Evolutionary conservation across 2,113 vertebrate species (phyloP).

Genomic region (Eubucco bourcierii): DNA sequence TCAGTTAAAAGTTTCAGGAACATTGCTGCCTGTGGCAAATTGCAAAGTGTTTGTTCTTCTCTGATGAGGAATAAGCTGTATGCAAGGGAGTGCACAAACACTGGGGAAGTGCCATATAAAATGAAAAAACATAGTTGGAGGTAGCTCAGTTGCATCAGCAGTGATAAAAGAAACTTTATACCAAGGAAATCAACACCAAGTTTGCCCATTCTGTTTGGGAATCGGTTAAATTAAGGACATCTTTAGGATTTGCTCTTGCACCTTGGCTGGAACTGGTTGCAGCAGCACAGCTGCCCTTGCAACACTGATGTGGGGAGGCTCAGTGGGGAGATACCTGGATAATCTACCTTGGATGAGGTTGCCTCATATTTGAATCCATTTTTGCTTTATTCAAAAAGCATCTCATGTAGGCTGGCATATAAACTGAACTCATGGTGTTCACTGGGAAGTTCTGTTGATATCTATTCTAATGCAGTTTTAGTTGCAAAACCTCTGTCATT

Average conservation of each 20-base stretch:
- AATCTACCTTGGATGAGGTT: background rate
- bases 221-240: background rate
- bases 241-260: background rate
- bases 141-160: background rate
- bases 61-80: background rate
- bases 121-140: background rate
- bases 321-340: fast-evolving
- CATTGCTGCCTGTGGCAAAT: background rate
- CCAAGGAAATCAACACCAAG: background rate
- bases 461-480: background rate
- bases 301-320: background rate
- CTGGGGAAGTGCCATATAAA: background rate
- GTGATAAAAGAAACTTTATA: background rate
- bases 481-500: background rate
- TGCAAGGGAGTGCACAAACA: background rate
- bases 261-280: background rate
- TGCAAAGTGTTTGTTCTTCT: background rate
- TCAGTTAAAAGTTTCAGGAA: background rate
- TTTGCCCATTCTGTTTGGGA: background rate
- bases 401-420: fast-evolving
- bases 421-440: background rate
- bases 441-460: background rate
- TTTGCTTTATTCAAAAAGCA: background rate
- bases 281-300: background rate
- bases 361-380: background rate